Percentiles rank a stretch among this genome's conserved stretches.
These are phyloP conservation scores for Caranx melampygus DNA, from an alignment of 2,113 vertebrate species.

Conservation along the genomic window DNA sequence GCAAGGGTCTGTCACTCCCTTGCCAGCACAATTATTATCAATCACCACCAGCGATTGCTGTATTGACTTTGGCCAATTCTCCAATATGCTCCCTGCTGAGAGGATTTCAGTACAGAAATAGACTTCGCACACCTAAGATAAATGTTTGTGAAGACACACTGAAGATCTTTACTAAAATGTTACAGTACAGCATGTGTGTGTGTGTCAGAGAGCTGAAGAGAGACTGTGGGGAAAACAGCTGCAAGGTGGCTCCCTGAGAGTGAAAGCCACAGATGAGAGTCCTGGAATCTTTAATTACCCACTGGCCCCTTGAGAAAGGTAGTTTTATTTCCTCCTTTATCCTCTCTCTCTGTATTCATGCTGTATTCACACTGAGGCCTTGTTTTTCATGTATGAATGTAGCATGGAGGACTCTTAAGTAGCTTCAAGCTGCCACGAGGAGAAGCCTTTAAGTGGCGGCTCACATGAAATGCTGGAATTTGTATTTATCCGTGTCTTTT, in stretches of 20 bases:
- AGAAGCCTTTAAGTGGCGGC: conserved; percentile 10
- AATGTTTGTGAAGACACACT: conserved; percentile 29
- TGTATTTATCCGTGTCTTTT: background rate
- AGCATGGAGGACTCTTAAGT: conserved; percentile 28
- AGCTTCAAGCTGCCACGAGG: conserved; percentile 34
- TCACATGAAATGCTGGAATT: conserved; percentile 16
- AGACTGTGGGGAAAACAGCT: conserved; percentile 61
- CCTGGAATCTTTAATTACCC: conserved; percentile 70
- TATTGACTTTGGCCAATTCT: conserved; percentile 38
- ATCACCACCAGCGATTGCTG: conserved; percentile 34
- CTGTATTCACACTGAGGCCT: conserved; percentile 27
- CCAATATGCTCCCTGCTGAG: background rate
- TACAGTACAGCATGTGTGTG: background rate
- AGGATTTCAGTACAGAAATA: background rate
- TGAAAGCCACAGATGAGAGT: conserved; percentile 47
- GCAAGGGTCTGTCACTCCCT: conserved; percentile 50
- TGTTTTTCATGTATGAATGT: conserved; percentile 33
- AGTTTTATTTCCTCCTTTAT: conserved; percentile 46
- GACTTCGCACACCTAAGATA: background rate
- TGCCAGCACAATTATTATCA: conserved; percentile 65
- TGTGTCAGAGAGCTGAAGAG: conserved; percentile 41
- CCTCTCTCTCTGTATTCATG: conserved; percentile 33
- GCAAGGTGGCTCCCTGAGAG: conserved; percentile 49
- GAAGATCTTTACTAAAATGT: conserved; percentile 44
- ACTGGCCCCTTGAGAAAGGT: conserved; percentile 57